Percentiles rank a stretch among this genome's conserved stretches.
Conservation (phyloP, 2,113 vertebrate species). For the Phrynosoma blainvillii region DNA sequence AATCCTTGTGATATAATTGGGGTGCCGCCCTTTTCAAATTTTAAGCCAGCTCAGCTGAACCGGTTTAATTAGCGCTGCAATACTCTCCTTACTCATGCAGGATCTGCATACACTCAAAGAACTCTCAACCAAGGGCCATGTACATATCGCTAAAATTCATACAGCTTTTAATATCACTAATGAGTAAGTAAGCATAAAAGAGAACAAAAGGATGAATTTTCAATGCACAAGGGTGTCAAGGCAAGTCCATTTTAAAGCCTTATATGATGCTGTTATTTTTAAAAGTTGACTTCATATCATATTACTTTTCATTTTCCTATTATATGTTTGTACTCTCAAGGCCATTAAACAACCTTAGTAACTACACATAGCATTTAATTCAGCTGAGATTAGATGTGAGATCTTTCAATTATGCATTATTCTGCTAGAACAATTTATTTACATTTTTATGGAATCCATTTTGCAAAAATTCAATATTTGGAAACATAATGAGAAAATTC, state of each 20-base stretch:
- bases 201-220: slow-evolving; percentile 25
- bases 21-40: too few relatives aligned
- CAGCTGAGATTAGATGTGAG: slow-evolving; percentile 56
- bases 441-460: slow-evolving; percentile 63
- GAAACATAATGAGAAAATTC: slow-evolving; percentile 51
- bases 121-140: background rate
- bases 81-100: background rate
- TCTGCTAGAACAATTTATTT: slow-evolving; percentile 60
- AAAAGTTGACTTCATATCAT: slow-evolving; percentile 47
- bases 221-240: slow-evolving; percentile 53
- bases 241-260: slow-evolving; percentile 41
- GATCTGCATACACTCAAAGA: background rate
- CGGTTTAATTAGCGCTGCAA: too few relatives aligned
- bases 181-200: slow-evolving; percentile 32
- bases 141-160: background rate
- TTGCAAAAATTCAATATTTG: slow-evolving; percentile 62
- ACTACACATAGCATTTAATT: slow-evolving; percentile 55
- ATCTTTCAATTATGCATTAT: slow-evolving; percentile 59
- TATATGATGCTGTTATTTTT: slow-evolving; percentile 14
- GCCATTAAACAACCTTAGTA: slow-evolving; percentile 47
- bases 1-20: too few relatives aligned
- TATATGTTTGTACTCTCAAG: slow-evolving; percentile 46
- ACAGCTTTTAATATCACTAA: slow-evolving; percentile 37
- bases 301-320: slow-evolving; percentile 37
- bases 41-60: too few relatives aligned